Conservation (phyloP, 2,888 invertebrate genomes). For the Plutella xylostella region DNA sequence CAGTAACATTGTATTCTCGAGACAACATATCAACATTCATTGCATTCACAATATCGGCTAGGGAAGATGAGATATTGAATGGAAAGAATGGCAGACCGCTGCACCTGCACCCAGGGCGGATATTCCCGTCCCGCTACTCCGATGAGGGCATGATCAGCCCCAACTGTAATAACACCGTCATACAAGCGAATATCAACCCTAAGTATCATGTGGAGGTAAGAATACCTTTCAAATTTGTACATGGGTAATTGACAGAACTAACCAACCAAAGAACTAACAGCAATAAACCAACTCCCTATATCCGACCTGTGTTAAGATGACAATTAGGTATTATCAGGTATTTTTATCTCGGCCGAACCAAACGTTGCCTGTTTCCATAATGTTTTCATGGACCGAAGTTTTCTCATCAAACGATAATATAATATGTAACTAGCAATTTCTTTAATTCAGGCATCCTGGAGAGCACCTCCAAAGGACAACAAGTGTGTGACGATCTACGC, state of each 20-base stretch:
- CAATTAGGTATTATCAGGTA: too few species aligned
- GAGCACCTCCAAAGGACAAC: constrained; percentile 45
- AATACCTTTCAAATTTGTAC: too few species aligned
- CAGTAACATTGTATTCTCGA: constrained; percentile 41
- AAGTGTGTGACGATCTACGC: constrained; percentile 54
- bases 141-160: constrained; percentile 24
- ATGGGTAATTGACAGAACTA: too few species aligned
- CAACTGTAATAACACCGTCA: constrained; percentile 44
- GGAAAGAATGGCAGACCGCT: constrained; percentile 39
- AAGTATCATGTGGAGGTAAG: constrained; percentile 45
- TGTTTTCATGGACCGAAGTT: too few species aligned
- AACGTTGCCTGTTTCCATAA: too few species aligned
- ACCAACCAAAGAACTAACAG: too few species aligned
- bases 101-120: constrained; percentile 32
- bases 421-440: too few species aligned
- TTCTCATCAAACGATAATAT: too few species aligned
- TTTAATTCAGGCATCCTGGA: constrained; percentile 49
- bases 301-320: too few species aligned
- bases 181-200: constrained; percentile 44
- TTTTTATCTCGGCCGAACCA: too few species aligned
- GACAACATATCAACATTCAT: constrained; percentile 41
- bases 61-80: constrained; percentile 35
- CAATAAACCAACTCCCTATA: too few species aligned
- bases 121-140: constrained; percentile 29
- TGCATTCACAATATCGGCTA: constrained; percentile 49